Conservation (phyloP, 2,888 invertebrate species). For the Agonopterix arenella region DNA sequence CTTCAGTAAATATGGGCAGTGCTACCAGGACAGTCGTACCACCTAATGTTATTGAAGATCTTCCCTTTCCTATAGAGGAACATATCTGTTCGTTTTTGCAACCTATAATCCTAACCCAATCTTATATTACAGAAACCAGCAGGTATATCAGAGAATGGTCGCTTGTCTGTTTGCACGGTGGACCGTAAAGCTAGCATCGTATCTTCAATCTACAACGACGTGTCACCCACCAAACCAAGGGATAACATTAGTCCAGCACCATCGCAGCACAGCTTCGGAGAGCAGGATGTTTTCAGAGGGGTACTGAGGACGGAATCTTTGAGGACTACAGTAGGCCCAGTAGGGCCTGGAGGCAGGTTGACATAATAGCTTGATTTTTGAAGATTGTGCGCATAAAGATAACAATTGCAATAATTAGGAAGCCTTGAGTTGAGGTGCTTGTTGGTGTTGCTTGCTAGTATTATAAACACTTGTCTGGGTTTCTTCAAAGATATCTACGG, state of each 20-base stretch:
- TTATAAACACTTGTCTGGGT: too few relatives aligned
- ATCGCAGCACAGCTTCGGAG: conserved; percentile 58
- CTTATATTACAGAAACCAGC: conserved; percentile 41
- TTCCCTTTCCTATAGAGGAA: too few relatives aligned
- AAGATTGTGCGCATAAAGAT: not conserved
- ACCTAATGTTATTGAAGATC: too few relatives aligned
- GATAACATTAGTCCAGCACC: conserved; percentile 63
- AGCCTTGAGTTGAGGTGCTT: not conserved
- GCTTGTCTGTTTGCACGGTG: conserved; percentile 61
- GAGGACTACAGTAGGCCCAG: conserved; percentile 36
- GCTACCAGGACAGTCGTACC: too few relatives aligned
- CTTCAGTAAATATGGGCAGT: too few relatives aligned
- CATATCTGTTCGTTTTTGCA: too few relatives aligned
- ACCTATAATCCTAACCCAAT: too few relatives aligned
- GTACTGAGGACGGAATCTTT: conserved; percentile 56
- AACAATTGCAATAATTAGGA: not conserved
- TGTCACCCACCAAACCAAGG: conserved; percentile 54
- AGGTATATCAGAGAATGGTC: conserved; percentile 56
- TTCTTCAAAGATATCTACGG: too few relatives aligned
- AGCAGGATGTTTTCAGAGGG: conserved; percentile 32
- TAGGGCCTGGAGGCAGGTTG: conserved; percentile 23
- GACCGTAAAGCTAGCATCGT: conserved; percentile 69
- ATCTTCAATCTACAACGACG: conserved; percentile 60
- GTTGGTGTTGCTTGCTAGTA: not conserved
- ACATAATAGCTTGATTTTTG: not conserved